A percentile compares a stretch with the other conserved stretches of the same genome.
phyloP scores from a whole-genome alignment of 2,888 invertebrate genomes.

The Molorchus minor region DNA sequence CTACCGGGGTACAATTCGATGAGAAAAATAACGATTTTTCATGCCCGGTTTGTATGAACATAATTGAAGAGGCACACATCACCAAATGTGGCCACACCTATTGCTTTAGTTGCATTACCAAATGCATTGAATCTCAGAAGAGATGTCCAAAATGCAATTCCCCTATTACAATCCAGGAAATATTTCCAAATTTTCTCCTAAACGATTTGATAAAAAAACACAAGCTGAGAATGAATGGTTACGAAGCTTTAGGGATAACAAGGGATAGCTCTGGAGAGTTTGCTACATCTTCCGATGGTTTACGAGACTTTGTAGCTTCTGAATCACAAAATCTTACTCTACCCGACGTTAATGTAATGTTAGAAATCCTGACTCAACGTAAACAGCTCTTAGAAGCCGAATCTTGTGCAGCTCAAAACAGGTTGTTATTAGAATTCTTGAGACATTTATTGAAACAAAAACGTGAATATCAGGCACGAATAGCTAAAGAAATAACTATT shows the following conservation, averaged over 20 bases:
- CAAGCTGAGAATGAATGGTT: conserved; percentile 65
- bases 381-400: conserved; percentile 85
- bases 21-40: conserved; percentile 74
- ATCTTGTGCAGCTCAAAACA: conserved; percentile 80
- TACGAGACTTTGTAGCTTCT: conserved; percentile 72
- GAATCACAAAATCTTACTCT: conserved; percentile 78
- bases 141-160: conserved; percentile 88
- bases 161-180: conserved; percentile 73
- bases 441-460: conserved; percentile 79
- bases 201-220: conserved; percentile 83
- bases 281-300: conserved; percentile 63
- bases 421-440: conserved; percentile 85
- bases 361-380: conserved; percentile 80
- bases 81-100: conserved; percentile 94
- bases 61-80: conserved; percentile 89
- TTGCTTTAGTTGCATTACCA: conserved; percentile 82
- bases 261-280: conserved; percentile 61
- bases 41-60: conserved; percentile 89
- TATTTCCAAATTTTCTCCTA: conserved; percentile 87
- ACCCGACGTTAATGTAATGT: conserved; percentile 82
- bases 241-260: conserved; percentile 60
- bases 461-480: conserved; percentile 72
- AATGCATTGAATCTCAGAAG: conserved; percentile 71
- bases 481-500: conserved; percentile 76
- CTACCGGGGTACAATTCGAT: conserved; percentile 68